Evolutionary conservation across 2,888 invertebrate species (phyloP), one percentile per base, ranked within the genome.

Genomic region (Heliconius ethilla): DNA sequence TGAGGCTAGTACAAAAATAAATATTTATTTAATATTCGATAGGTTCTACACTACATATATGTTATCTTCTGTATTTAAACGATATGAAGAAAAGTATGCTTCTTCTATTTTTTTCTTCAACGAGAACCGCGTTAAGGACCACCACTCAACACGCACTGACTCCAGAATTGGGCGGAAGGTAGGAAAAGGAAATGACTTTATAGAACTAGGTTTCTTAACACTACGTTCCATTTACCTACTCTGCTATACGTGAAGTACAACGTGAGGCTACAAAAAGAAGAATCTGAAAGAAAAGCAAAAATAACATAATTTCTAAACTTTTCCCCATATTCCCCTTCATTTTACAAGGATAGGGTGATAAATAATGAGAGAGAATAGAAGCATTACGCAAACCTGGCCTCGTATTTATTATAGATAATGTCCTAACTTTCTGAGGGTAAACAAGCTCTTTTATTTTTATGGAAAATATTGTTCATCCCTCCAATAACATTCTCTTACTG

Each of bases 371-470:
- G 62, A 10, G 73, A 77, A 75, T 63, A 51, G 40, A 67, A 59
- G 66, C 77, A 77, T 79, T 67, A 77, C 77, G 33, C 45, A 63
- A 79, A 79, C 75, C 79, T 77, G 79, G 59, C 77, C 69, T 76
- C 76, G 75, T 75, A 77, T 79, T 79, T 79, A 79, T 79, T 79
- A 75, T 18, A 77, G 79, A 79, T 77, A 79, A 79, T 79, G 75
- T 37, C 75, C 77, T 63, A 79, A 79, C 75, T 79, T 59, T 79
- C 75, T 65, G 75, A 75, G 77, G 77, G 75, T 75, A 73, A 77
- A 79, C 79, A 79, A 72, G 77, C 70, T 77, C 75, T 79, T 75
- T 79, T 73, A 77, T 77, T 75, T 79, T 75, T 75, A 79, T 77
- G 70, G 75, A 79, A 67, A 79, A 78, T 78, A 75, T 78, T 70